phyloP scores from a whole-genome alignment of 2,797 vertebrate genomes.

The Sebastes vulpes region DNA sequence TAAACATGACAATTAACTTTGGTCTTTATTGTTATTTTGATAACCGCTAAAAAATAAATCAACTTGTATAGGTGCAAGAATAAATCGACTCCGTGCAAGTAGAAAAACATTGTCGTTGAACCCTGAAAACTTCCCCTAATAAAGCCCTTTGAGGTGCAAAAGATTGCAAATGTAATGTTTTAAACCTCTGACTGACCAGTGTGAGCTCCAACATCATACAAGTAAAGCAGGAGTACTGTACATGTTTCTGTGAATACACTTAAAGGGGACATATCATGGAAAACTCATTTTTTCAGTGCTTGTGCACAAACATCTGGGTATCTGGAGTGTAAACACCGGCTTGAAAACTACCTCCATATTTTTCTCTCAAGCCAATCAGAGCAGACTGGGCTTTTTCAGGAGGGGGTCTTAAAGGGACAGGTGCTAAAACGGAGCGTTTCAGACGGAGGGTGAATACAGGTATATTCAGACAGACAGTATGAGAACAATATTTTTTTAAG shows the following conservation, averaged over 20 bases:
- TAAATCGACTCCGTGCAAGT: no score
- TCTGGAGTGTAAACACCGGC: neutral
- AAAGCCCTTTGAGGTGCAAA: neutral
- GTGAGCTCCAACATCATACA: neutral
- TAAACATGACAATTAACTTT: no score
- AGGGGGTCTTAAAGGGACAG: neutral
- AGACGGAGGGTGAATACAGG: neutral
- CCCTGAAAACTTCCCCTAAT: neutral
- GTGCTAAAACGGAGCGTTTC: neutral
- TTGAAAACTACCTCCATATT: neutral
- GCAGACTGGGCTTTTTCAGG: neutral
- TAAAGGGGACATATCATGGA: neutral
- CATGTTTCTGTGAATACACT: neutral
- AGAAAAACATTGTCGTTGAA: no score
- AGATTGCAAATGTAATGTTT: neutral
- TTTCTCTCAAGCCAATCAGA: neutral
- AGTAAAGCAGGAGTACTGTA: neutral
- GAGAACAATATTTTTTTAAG: neutral
- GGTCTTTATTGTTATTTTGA: neutral
- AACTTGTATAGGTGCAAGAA: no score
- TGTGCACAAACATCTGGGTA: neutral
- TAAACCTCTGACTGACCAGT: neutral
- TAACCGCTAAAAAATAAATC: no score
- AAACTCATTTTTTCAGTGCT: neutral
- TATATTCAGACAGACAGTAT: neutral